phyloP scores from a whole-genome alignment of 53 echinoderm and acorn worm genomes.

The Antedon mediterranea region DNA sequence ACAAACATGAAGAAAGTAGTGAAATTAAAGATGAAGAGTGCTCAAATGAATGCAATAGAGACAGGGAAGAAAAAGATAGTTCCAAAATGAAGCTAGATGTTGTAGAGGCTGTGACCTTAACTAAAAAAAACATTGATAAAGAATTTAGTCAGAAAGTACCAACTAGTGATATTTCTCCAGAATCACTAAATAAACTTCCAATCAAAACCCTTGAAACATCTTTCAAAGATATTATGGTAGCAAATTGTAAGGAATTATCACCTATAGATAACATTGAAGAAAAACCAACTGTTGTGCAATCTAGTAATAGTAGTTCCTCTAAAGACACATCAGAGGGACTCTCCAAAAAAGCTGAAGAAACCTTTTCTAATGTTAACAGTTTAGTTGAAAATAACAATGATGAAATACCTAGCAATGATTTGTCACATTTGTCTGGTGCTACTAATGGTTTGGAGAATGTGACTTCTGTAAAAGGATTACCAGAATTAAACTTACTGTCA shows the following conservation, averaged over 20 bases:
- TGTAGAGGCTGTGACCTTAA: background rate
- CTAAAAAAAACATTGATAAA: background rate
- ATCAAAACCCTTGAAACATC: too few species aligned
- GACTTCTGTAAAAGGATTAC: background rate
- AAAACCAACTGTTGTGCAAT: too few species aligned
- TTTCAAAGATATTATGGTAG: too few species aligned
- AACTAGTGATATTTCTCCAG: background rate
- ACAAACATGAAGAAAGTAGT: constrained; percentile 16
- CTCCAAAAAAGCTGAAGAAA: background rate
- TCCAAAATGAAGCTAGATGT: background rate
- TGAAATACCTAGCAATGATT: too few species aligned
- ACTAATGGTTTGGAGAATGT: background rate
- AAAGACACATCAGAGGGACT: background rate
- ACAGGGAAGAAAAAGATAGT: background rate
- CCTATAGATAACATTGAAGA: too few species aligned
- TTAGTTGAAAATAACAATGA: background rate
- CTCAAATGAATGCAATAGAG: constrained; percentile 19
- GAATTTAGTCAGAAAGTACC: background rate
- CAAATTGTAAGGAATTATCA: too few species aligned
- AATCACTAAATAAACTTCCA: background rate
- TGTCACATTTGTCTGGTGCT: too few species aligned
- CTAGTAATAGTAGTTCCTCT: too few species aligned
- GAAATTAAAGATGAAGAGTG: constrained; percentile 31
- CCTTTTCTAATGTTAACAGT: background rate
- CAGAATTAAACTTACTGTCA: background rate